Evolutionary conservation across 2,113 vertebrate species (phyloP).

Genomic region (Cheirogaleus medius): DNA sequence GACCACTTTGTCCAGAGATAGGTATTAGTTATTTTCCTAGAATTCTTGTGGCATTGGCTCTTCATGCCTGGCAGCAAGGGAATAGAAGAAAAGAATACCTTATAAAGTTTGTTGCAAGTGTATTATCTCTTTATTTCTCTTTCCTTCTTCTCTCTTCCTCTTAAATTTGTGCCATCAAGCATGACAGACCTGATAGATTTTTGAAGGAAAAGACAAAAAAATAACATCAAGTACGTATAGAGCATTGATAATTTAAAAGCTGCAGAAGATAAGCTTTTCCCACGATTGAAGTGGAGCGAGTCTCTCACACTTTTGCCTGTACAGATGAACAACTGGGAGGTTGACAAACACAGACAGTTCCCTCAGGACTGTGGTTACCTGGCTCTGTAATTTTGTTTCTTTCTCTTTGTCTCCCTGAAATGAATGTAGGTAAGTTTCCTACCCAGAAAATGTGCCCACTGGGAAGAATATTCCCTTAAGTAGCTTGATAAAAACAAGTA

Average conservation of each 20-base stretch:
- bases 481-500: conserved; percentile 22
- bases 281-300: not conserved
- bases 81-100: not conserved
- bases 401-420: conserved; percentile 54
- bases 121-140: not conserved
- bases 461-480: conserved; percentile 49
- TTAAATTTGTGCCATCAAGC: not conserved
- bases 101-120: not conserved
- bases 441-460: conserved; percentile 33
- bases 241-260: not conserved
- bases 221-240: not conserved
- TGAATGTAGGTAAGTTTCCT: conserved; percentile 59
- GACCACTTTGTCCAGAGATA: not conserved
- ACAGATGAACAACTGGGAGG: not conserved
- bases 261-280: not conserved
- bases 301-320: not conserved
- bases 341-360: not conserved
- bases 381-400: conserved; percentile 49
- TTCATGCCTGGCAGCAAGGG: not conserved
- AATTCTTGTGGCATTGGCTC: not conserved
- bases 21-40: not conserved
- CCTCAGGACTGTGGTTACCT: not conserved
- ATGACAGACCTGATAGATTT: not conserved
- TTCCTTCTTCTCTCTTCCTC: not conserved
- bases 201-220: not conserved